A percentile compares a stretch with the other conserved stretches of the same genome.
Evolutionary conservation across 2,113 vertebrate genomes (phyloP).

Genomic region (Cyphomyrus discorhynchus): DNA sequence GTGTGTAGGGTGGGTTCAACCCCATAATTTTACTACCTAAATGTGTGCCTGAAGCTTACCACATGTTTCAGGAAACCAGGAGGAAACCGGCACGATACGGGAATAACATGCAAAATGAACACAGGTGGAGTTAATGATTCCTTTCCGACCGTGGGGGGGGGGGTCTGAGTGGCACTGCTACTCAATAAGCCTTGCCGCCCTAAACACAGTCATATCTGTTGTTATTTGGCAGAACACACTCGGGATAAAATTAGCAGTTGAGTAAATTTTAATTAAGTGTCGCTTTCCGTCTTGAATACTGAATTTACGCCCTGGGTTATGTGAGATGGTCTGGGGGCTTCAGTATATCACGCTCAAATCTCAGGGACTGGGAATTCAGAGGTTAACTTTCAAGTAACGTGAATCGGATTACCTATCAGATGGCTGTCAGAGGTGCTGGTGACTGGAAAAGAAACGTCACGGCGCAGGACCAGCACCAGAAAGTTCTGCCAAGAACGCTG

Average conservation of each 20-base stretch:
- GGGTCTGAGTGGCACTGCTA: neutral
- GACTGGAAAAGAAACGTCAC: slow-evolving; percentile 32
- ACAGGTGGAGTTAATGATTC: neutral
- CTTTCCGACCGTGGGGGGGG: too few species aligned
- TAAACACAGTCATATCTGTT: neutral
- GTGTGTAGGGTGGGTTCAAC: neutral
- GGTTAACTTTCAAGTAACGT: slow-evolving; percentile 28
- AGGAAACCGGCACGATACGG: neutral
- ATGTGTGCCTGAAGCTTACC: neutral
- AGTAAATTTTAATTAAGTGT: neutral
- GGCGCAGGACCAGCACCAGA: slow-evolving; percentile 29
- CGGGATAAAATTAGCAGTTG: neutral
- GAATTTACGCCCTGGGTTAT: neutral
- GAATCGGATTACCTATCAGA: slow-evolving; percentile 50
- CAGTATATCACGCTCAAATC: neutral
- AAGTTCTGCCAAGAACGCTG: slow-evolving; percentile 29
- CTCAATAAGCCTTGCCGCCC: neutral
- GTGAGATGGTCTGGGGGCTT: neutral
- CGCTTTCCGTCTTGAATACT: neutral
- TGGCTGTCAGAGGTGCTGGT: slow-evolving; percentile 33
- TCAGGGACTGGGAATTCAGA: slow-evolving; percentile 26
- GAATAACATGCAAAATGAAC: neutral
- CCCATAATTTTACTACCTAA: neutral
- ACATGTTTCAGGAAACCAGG: neutral
- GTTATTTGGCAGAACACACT: neutral